Base-by-base conservation (phyloP, 2,888 invertebrate genomes). In the Dioctria rufipes region DNA sequence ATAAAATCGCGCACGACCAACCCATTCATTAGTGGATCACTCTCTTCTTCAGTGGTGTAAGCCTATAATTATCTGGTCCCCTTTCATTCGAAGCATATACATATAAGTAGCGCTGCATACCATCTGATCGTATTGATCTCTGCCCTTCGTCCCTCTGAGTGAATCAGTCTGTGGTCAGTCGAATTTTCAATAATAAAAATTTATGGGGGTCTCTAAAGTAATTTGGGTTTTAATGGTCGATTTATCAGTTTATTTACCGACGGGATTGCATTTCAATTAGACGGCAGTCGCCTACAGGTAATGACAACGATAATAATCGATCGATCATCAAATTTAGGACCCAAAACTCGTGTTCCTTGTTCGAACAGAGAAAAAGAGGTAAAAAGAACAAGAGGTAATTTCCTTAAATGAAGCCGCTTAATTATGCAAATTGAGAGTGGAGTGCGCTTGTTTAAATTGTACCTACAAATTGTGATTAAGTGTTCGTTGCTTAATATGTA, bases 111-210 rank as follows among this genome's bases (percentile, higher is more conserved):
- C 54, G 25, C n/a, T 6, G 71, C 40, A 25, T 39, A 5, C 39
- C 54, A 71, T 51, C 61, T 43, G 61, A 75, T 42, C 75, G 9
- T 13, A 25, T 5, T 46, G 42, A 11, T 37, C 66, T n/a, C 42
- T 4, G 4, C 25, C 11, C 39, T 43, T 49, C 37, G 49, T 13
- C 39, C 49, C 42, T 5, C 63, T 49, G 61, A 46, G 43, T 60
- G 75, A 73, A 25, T 60, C 60, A 11, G 5, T 63, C 46, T 9
- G 77, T 37, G 61, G 13, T 3, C 67, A 67, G 42, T 58, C 63
- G 37, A 77, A 77, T 77, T 77, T 77, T 77, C 63, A 77, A 77
- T 63, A 77, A 77, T 77, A 77, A 77, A 77, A 77, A 77, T 77
- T 77, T 77, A 77, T 77, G 77, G 63, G 63, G 77, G 77, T 77